Conservation (phyloP, 2,797 vertebrate genomes). For the Hydrocynus forskahlii region DNA sequence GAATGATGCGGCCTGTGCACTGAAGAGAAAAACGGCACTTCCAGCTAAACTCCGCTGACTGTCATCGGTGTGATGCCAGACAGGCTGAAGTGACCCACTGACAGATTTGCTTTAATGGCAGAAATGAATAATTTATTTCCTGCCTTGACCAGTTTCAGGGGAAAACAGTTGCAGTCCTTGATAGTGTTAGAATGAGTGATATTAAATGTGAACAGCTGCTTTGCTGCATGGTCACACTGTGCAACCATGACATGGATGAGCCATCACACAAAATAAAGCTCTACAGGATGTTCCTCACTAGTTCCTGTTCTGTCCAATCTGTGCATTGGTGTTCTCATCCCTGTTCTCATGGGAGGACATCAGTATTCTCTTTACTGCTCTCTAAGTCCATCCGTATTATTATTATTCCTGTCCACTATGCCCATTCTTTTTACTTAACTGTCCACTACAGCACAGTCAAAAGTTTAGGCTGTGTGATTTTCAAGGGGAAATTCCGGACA, state of each 20-base stretch:
- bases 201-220: conserved; percentile 12
- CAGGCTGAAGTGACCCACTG: conserved; percentile 4
- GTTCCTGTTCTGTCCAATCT: background rate
- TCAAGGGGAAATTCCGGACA: too few species aligned
- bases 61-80: conserved; percentile 19
- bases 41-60: background rate
- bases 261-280: conserved; percentile 1
- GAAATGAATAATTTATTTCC: conserved; percentile 38
- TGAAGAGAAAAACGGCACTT: conserved; percentile 38
- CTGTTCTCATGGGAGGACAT: background rate
- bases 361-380: background rate
- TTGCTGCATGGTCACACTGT: background rate
- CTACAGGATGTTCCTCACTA: background rate
- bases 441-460: background rate
- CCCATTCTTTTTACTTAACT: background rate
- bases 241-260: background rate
- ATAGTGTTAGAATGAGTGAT: background rate
- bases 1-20: conserved; percentile 28
- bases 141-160: background rate
- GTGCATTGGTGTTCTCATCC: background rate
- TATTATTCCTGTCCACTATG: background rate
- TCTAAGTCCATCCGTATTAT: background rate
- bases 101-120: conserved; percentile 28
- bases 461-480: background rate
- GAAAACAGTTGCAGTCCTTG: background rate